phyloP scores from a whole-genome alignment of 2,888 invertebrate species.

The Eudasyphora cyanicolor region DNA sequence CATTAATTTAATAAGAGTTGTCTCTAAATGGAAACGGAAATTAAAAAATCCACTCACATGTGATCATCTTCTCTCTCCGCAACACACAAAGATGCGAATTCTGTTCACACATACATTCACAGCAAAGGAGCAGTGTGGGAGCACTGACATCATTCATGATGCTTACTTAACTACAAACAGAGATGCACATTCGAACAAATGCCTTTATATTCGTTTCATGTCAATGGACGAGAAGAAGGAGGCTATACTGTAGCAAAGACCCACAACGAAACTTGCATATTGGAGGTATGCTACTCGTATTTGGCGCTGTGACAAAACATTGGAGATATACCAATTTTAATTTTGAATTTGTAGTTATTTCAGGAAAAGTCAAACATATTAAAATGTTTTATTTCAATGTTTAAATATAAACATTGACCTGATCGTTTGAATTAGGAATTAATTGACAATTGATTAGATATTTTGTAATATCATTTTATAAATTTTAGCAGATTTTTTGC shows the following conservation, averaged over 20 bases:
- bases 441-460: too few species aligned
- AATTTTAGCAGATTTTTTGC: too few species aligned
- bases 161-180: constrained; percentile 16
- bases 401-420: too few species aligned
- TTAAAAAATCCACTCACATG: constrained; percentile 51
- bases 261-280: background rate
- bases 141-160: background rate
- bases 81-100: background rate
- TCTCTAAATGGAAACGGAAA: constrained; percentile 51
- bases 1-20: constrained; percentile 50
- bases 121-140: too few species aligned
- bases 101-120: too few species aligned
- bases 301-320: too few species aligned
- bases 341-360: too few species aligned
- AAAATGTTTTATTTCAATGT: too few species aligned
- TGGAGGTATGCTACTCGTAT: background rate
- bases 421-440: too few species aligned
- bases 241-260: background rate
- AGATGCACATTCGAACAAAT: background rate
- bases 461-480: too few species aligned
- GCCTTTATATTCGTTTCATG: background rate
- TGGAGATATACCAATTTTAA: too few species aligned
- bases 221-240: background rate
- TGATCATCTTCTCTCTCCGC: constrained; percentile 16
- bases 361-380: too few species aligned